Conservation (phyloP, 1,140 invertebrate species). For the Drosophila subobscura region DNA sequence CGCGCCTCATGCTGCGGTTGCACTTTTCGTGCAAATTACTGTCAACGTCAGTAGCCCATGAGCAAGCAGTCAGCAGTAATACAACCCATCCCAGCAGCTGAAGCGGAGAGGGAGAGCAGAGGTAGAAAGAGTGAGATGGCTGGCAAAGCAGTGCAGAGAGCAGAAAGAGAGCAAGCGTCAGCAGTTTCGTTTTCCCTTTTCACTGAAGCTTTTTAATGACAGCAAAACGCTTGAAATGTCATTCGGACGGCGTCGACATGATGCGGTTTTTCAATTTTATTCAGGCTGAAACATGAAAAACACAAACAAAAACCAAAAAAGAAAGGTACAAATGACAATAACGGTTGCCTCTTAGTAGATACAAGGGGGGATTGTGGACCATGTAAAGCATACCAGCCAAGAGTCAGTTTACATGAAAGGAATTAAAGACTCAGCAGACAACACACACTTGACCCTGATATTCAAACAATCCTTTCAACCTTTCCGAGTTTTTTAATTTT, state of each 20-base stretch:
- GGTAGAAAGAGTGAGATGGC: background rate
- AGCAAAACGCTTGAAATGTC: conserved; percentile 46
- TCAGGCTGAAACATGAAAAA: conserved; percentile 1
- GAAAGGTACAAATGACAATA: background rate
- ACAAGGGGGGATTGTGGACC: background rate
- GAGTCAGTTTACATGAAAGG: too few species aligned
- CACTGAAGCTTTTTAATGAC: conserved; percentile 67
- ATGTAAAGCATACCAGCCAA: too few species aligned
- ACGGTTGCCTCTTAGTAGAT: background rate
- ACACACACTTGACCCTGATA: too few species aligned
- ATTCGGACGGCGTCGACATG: conserved; percentile 47
- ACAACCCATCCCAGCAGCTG: conserved; percentile 22
- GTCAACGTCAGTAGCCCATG: conserved; percentile 60
- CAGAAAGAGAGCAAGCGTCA: conserved; percentile 25
- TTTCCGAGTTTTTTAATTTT: too few species aligned
- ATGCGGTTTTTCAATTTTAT: conserved; percentile 55
- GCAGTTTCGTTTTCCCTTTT: conserved; percentile 71
- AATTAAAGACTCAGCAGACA: too few species aligned
- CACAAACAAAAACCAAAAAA: background rate
- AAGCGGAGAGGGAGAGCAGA: background rate
- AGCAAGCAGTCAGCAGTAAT: conserved; percentile 43
- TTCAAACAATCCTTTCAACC: too few species aligned
- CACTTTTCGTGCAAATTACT: conserved; percentile 77
- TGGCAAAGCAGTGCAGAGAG: background rate
- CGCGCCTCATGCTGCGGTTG: conserved; percentile 73